Evolutionary conservation across 1,140 invertebrate species (phyloP).

Genomic region (Meloidogyne chitwoodi): DNA sequence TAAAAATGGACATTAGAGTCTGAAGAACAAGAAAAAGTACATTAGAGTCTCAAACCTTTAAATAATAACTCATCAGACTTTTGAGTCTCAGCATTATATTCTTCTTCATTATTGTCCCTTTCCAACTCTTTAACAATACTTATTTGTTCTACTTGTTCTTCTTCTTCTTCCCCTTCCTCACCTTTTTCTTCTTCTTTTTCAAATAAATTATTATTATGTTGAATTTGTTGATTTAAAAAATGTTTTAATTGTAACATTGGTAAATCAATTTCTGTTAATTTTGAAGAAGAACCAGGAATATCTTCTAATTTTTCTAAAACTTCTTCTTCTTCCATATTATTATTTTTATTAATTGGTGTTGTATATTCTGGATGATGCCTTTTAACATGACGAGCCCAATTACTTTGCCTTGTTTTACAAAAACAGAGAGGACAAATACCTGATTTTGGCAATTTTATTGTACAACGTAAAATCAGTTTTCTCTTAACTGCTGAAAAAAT

Average conservation of each 20-base stretch:
- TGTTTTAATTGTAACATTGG: neutral
- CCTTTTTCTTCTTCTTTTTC: neutral
- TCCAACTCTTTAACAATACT: neutral
- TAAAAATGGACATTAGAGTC: too few species aligned
- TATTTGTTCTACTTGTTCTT: neutral
- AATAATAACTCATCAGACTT: neutral
- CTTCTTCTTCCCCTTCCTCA: neutral
- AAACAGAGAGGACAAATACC: conserved; percentile 10
- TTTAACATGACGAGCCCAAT: conserved; percentile 16
- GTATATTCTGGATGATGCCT: conserved; percentile 17
- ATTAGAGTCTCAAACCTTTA: neutral
- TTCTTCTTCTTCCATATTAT: neutral
- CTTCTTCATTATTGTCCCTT: neutral
- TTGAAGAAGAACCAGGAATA: neutral
- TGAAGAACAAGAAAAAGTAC: neutral
- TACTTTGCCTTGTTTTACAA: conserved; percentile 1
- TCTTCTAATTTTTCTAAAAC: neutral
- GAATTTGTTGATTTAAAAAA: neutral
- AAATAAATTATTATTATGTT: neutral
- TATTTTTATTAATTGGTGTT: neutral
- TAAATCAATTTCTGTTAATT: neutral
- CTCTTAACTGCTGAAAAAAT: neutral
- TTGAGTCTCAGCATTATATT: neutral
- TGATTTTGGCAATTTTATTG: conserved; percentile 3
- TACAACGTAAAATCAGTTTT: neutral